Base-by-base conservation (phyloP, 2,888 invertebrate species). In the Cryptus armator region DNA sequence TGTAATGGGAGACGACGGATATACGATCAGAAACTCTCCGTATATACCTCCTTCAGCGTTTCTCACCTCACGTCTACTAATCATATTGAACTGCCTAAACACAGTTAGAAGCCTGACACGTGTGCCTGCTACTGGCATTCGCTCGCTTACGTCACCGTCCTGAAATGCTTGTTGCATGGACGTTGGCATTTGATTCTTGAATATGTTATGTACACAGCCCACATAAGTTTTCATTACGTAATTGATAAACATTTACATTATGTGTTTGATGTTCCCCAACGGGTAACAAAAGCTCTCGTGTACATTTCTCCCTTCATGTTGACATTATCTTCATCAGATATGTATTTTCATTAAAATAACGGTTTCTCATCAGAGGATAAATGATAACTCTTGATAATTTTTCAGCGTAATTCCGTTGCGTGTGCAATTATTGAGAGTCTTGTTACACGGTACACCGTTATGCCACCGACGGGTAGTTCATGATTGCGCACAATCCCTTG, bases 1-100 rank as follows among this genome's bases (percentile, higher is more conserved):
- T 37, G 37, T 37, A 37, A 37, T 37, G 9, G 37, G 9, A 37
- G 37, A 37, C 71, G 72, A 79, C 81, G 80, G 76, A 10, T 19
- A 24, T 9, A 24, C 10, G 56, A 56, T 19, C 12, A 3, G 24
- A 56, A 56, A 56, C 56, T 10, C 56, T 24, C 56, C 24, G 10
- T 19, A 10, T 56, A 4, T 24, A 19, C 19, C 19, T 24, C 19
- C 37, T 32, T 77, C 53, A 44, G 24, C 66, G 56, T 72, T 44
- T 67, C 66, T 72, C 56, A 53, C 48, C 62, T 48, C 32, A 19
- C 56, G 56, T 53, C 67, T 66, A 66, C 66, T 77, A 77, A 82
- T 82, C 51, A 16, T 46, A 82, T 82, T 64, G 66, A 43, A 71
- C n/a, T 3, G 48, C 82, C 67, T 82, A 32, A 72, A 82, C 59